A percentile compares a stretch with the other conserved stretches of the same genome.
phyloP scores from a whole-genome alignment of 2,113 vertebrate genomes.

The Osmerus mordax region DNA sequence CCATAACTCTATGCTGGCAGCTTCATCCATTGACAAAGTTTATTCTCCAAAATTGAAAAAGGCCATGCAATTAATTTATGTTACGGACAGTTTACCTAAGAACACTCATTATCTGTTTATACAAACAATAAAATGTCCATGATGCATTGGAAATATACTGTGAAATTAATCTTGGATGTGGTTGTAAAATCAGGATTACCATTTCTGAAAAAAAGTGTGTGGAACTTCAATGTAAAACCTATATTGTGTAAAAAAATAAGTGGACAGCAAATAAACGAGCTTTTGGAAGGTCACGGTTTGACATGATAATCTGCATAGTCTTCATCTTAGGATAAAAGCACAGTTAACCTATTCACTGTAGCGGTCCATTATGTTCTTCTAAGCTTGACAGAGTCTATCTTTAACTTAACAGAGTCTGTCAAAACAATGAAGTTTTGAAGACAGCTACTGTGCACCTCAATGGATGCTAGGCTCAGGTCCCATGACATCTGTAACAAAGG shows the following conservation, averaged over 20 bases:
- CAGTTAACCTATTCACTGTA: conserved; percentile 40
- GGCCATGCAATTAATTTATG: not conserved
- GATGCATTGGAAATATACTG: conserved; percentile 1
- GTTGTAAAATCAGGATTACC: no score
- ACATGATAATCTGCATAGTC: conserved; percentile 26
- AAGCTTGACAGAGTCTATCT: conserved; percentile 26
- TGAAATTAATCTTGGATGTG: no score
- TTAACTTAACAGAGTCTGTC: conserved; percentile 25
- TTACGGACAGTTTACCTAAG: not conserved
- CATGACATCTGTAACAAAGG: conserved; percentile 18
- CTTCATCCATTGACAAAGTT: conserved; percentile 26
- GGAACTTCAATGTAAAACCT: no score
- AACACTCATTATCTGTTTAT: not conserved
- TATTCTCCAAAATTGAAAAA: conserved; percentile 1
- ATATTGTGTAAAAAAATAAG: not conserved
- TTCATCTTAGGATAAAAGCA: conserved; percentile 30
- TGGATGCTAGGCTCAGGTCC: conserved; percentile 13
- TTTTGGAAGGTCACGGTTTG: conserved; percentile 37
- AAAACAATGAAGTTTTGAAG: conserved; percentile 7
- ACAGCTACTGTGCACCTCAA: conserved; percentile 9
- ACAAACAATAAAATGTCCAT: conserved; percentile 11
- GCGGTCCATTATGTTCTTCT: conserved; percentile 28
- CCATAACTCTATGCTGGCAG: conserved; percentile 37
- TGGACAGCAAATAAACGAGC: conserved; percentile 8
- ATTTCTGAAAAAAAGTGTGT: no score